Percentiles rank a stretch among this genome's conserved stretches.
These are phyloP conservation scores for Artemia sp. DNA, from an alignment of 2,888 invertebrate species.

Conservation along the genomic window DNA sequence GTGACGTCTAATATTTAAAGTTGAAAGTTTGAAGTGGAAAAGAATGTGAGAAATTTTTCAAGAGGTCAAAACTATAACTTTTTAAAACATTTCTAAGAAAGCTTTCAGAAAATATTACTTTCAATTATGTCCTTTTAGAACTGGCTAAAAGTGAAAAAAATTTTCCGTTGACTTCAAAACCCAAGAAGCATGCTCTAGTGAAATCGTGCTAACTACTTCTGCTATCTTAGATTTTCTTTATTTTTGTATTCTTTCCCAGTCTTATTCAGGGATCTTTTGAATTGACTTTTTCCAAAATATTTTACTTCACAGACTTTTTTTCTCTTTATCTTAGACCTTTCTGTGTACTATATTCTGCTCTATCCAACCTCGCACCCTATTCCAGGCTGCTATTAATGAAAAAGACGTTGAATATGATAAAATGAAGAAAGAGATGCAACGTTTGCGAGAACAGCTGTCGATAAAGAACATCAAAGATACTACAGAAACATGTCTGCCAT, in stretches of 20 bases:
- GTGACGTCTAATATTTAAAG: no score
- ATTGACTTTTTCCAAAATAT: neutral
- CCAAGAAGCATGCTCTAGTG: no score
- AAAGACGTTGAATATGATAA: constrained; percentile 56
- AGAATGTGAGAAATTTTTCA: no score
- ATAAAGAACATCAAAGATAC: neutral
- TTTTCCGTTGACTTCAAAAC: no score
- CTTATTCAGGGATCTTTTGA: neutral
- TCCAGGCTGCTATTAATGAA: constrained; percentile 52
- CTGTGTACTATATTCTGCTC: neutral
- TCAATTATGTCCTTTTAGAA: no score
- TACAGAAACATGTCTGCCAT: no score
- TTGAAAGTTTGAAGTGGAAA: no score
- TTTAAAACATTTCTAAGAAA: no score
- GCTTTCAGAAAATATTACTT: no score
- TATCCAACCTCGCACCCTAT: constrained; percentile 21
- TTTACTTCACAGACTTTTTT: neutral
- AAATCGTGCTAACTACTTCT: neutral
- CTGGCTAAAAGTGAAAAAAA: no score
- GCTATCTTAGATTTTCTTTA: constrained; percentile 6
- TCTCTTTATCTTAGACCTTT: constrained; percentile 11
- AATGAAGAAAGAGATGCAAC: constrained; percentile 50
- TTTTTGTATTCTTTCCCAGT: neutral
- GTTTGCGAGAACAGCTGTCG: constrained; percentile 49
- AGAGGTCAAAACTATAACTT: no score